Evolutionary conservation across 1,140 invertebrate genomes (phyloP).

Genomic region (Linepithema humile): DNA sequence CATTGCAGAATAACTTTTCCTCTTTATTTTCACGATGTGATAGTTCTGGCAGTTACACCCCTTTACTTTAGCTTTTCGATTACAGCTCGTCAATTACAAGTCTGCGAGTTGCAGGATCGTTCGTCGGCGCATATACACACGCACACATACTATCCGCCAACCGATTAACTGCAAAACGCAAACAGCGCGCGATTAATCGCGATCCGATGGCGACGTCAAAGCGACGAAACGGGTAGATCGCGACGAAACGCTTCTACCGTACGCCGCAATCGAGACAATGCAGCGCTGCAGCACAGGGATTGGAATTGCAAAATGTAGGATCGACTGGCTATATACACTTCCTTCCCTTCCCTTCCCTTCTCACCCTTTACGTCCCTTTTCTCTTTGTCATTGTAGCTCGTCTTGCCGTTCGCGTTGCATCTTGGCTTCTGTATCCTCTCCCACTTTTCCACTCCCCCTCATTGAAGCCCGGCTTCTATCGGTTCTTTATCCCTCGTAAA

Average conservation of each 20-base stretch:
- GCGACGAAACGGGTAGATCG: conserved; percentile 45
- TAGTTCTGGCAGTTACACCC: conserved; percentile 17
- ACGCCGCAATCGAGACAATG: conserved; percentile 65
- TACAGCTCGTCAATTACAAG: conserved; percentile 53
- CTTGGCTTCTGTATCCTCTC: conserved; percentile 49
- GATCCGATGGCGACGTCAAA: conserved; percentile 36
- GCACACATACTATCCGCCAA: neutral
- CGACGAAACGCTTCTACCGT: conserved; percentile 35
- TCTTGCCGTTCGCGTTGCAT: neutral
- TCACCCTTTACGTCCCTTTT: too few relatives aligned
- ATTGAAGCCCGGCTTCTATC: conserved; percentile 33
- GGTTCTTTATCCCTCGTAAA: conserved; percentile 36
- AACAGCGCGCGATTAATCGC: conserved; percentile 62
- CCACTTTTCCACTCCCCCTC: conserved; percentile 52
- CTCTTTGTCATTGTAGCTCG: neutral
- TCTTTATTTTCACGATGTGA: conserved; percentile 26
- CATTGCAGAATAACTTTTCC: conserved; percentile 6
- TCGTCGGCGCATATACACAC: neutral
- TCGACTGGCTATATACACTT: conserved; percentile 60
- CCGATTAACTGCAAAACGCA: conserved; percentile 62
- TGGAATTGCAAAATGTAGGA: conserved; percentile 68
- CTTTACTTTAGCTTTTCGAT: conserved; percentile 41
- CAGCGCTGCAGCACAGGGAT: conserved; percentile 54
- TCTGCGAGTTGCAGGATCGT: conserved; percentile 32
- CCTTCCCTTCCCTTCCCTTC: conserved; percentile 28